phyloP scores from a whole-genome alignment of 2,113 vertebrate genomes.

The Hippoglossus stenolepis region DNA sequence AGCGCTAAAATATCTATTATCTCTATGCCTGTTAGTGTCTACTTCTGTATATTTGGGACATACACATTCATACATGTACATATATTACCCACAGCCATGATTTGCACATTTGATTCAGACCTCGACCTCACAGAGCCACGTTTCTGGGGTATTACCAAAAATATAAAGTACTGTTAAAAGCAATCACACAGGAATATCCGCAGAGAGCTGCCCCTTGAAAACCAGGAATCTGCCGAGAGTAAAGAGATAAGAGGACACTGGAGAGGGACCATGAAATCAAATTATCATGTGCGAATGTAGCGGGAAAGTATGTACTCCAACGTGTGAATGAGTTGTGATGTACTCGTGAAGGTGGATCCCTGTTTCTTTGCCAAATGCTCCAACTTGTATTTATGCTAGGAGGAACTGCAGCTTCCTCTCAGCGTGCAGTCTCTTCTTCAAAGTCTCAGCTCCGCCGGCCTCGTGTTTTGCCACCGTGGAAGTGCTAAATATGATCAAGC shows the following conservation, averaged over 20 bases:
- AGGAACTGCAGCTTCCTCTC: conserved; percentile 33
- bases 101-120: background rate
- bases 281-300: conserved; percentile 18
- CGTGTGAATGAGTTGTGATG: conserved; percentile 25
- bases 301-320: background rate
- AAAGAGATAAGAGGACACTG: background rate
- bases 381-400: conserved; percentile 26
- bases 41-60: too few species aligned
- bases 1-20: too few species aligned
- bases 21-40: too few species aligned
- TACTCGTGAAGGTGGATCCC: conserved; percentile 16
- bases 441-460: conserved; percentile 17
- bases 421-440: conserved; percentile 31
- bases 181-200: background rate
- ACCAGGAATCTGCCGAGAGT: background rate
- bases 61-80: background rate
- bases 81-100: background rate
- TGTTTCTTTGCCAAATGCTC: conserved; percentile 35
- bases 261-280: background rate
- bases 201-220: background rate
- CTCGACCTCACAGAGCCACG: background rate
- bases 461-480: conserved; percentile 28
- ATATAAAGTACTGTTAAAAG: background rate
- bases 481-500: conserved; percentile 43
- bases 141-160: background rate